Evolutionary conservation across 2,888 invertebrate species (phyloP).

Genomic region (Acanthopleura granulata): DNA sequence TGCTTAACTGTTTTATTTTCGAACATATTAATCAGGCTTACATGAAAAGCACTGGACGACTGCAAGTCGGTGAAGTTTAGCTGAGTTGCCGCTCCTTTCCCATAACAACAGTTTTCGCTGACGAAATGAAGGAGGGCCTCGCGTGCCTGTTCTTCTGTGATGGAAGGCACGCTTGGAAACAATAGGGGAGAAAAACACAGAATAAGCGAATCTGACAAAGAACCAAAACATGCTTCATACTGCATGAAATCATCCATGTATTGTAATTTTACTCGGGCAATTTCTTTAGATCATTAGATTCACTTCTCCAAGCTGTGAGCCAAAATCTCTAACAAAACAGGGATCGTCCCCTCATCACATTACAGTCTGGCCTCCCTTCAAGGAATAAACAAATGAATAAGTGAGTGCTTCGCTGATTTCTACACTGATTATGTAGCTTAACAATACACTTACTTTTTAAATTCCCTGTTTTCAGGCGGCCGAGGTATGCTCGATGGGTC

Average conservation of each 20-base stretch:
- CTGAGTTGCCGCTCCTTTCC: conserved; percentile 70
- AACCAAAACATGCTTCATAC: neutral
- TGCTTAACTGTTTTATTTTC: too few relatives aligned
- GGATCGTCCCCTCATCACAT: too few relatives aligned
- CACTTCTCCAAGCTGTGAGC: too few relatives aligned
- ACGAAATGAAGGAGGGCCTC: conserved; percentile 70
- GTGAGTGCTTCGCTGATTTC: too few relatives aligned
- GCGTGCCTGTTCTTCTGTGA: conserved; percentile 70
- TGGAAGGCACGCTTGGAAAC: conserved; percentile 52
- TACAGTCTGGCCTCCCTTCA: too few relatives aligned
- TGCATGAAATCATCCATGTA: too few relatives aligned
- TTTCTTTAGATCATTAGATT: too few relatives aligned
- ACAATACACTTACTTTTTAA: conserved; percentile 38
- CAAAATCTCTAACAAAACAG: too few relatives aligned
- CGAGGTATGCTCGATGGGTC: conserved; percentile 36
- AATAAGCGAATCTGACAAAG: neutral
- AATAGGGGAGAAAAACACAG: neutral
- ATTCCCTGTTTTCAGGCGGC: conserved; percentile 40
- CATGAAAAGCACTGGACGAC: conserved; percentile 72
- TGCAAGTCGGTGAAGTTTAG: conserved; percentile 71
- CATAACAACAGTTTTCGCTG: conserved; percentile 73
- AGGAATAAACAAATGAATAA: too few relatives aligned
- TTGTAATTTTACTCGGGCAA: too few relatives aligned
- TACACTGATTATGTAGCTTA: too few relatives aligned
- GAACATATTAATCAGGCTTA: conserved; percentile 49